Percentiles rank a stretch among this genome's conserved stretches.
Conservation (phyloP, 2,888 invertebrate genomes). For the Pandemis corylana region DNA sequence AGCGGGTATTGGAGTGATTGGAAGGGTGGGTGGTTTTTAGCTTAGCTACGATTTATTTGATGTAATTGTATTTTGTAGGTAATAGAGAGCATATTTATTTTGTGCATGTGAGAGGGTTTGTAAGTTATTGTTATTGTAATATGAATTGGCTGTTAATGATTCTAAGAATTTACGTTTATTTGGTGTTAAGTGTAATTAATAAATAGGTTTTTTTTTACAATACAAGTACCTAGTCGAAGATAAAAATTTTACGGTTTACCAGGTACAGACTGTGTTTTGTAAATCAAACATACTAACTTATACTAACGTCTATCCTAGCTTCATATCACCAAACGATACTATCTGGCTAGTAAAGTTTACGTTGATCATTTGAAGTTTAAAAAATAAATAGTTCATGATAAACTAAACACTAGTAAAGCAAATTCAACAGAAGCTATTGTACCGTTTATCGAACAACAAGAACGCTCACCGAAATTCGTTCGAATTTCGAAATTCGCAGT, state of each 20-base stretch:
- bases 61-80: constrained; percentile 71
- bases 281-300: no score
- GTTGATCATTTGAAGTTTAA: background rate
- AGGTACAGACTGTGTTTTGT: no score
- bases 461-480: constrained; percentile 16
- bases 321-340: background rate
- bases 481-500: constrained; percentile 22
- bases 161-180: no score
- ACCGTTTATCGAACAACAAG: constrained; percentile 19
- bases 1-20: constrained; percentile 62
- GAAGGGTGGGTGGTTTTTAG: constrained; percentile 60
- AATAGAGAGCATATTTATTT: constrained; percentile 73
- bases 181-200: no score
- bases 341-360: background rate
- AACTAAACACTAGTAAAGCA: background rate
- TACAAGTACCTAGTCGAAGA: no score
- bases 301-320: no score
- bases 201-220: no score
- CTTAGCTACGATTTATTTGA: constrained; percentile 63
- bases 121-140: constrained; percentile 47
- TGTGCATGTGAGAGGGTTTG: constrained; percentile 55
- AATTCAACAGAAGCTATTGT: constrained; percentile 4
- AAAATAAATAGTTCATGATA: background rate
- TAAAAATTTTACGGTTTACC: no score
- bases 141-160: constrained; percentile 1